Evolutionary conservation across 2,113 vertebrate genomes (phyloP).

Genomic region (Buteo buteo): DNA sequence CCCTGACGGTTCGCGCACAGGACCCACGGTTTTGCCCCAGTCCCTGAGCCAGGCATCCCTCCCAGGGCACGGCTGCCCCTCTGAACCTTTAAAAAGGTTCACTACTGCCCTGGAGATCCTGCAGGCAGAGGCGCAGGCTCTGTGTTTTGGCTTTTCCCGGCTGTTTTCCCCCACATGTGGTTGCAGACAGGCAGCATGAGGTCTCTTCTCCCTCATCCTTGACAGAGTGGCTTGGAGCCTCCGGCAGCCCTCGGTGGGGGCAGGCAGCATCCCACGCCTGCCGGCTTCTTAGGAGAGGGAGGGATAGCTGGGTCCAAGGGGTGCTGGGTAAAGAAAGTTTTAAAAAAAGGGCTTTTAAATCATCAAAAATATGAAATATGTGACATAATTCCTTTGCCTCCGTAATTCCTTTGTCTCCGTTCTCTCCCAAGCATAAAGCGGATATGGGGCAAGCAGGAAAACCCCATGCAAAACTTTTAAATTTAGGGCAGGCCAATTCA

Average conservation of each 20-base stretch:
- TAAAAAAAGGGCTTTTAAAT: neutral
- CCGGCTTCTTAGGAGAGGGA: neutral
- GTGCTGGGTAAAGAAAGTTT: neutral
- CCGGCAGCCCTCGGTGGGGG: neutral
- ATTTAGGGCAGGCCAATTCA: neutral
- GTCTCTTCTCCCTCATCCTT: neutral
- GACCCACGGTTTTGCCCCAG: neutral
- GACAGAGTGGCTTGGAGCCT: neutral
- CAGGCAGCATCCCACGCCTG: neutral
- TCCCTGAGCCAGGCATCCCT: neutral
- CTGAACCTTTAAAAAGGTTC: neutral
- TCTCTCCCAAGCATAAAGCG: neutral
- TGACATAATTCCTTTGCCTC: neutral
- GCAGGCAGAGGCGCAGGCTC: neutral
- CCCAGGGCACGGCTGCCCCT: neutral
- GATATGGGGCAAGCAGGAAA: neutral
- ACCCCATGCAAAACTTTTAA: neutral
- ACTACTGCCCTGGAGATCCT: neutral
- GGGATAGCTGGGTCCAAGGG: rapidly evolving
- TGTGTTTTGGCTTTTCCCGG: neutral
- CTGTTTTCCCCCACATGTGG: neutral
- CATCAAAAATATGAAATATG: neutral
- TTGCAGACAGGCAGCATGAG: neutral
- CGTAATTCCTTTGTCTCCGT: neutral
- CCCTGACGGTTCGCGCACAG: neutral